Evolutionary conservation across 2,113 vertebrate genomes (phyloP), one percentile per base, ranked within the genome.

Genomic region (Malurus cyaneus): DNA sequence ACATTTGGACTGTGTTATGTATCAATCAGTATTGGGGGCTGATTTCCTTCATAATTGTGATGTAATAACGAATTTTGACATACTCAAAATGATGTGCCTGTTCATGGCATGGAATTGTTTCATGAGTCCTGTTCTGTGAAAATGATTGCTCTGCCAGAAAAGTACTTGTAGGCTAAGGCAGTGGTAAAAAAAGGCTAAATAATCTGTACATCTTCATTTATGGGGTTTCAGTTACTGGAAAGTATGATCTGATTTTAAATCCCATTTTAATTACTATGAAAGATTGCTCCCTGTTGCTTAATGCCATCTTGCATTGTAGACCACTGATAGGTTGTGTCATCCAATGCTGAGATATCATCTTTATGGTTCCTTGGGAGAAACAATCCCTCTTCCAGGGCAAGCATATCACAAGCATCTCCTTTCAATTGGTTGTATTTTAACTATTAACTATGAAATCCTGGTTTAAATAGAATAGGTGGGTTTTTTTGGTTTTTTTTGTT

Each of bases 401-500:
- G 18, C 31, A 21, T 67, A 72, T 66, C 34, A 52, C 47, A 16
- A 86, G 18, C 67, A 71, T 67, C 49, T 73, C 67, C 34, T 72
- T 89, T 64, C 82, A 66, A 12, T 26, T 73, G 47, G 17, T 67
- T 71, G 41, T 41, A 46, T 90, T 93, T 94, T 70, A 73, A 78
- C 82, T 88, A 44, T 77, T 86, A 71, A 36, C 79, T 71, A 49
- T 80, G 60, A 77, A 90, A 88, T 79, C n/a, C 91, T 69, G 41
- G 81, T 95, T 90, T 96, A 79, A 94, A 94, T 79, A 81, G n/a
- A 94, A 93, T 78, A 44, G 23, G 17, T 65, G 47, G 21, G 3
- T 21, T 21, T 12, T 18, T n/a, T n/a, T n/a, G n/a, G n/a, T n/a
- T n/a, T n/a, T n/a, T n/a, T n/a, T n/a, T n/a, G n/a, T n/a, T n/a